Base-by-base conservation (phyloP, 2,888 invertebrate species). In the Yponomeuta malinellus region DNA sequence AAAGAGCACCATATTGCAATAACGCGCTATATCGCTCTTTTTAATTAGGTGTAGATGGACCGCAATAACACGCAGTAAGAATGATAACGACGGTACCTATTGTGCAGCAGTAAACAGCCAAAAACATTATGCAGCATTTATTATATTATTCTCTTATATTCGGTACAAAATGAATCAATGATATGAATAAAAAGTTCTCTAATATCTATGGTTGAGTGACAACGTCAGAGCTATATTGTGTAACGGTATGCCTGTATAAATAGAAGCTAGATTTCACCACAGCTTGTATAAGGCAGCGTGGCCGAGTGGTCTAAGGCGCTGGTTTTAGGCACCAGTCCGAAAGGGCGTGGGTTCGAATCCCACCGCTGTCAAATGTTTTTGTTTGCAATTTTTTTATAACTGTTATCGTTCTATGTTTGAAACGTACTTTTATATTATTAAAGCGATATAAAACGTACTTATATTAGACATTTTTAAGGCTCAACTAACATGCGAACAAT, bases 311-410 rank as follows among this genome's bases (percentile, higher is more conserved):
- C 94, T 93, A 94, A 94, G 93, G 93, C 93, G 90, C 89, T 88
- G 89, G 92, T 90, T 93, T 93, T 92, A 94, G 94, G 94, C 94
- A 93, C 93, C 94, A 94, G 94, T 93, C 94, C 93, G 93, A 93
- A 93, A 94, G 94, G 93, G 94, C 94, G 94, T 94, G 94, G 94
- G 94, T 94, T 94, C 94, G 94, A 94, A 94, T 94, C 94, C 94
- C 94, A 94, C 94, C 93, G 92, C 92, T 93, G 92, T 92, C 92
- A 92, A 64, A 85, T 68, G 68, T 78, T 84, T 89, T 88, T 81
- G 74, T 70, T 63, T 69, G 72, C 70, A 74, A 72, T 52, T 71
- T 43, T 48, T 48, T 43, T 70, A 12, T 70, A 72, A 69, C 71
- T 67, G 63, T 37, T 63, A n/a, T 8, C 43, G 5, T 43, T 43